Evolutionary conservation across 2,797 vertebrate genomes (phyloP).

Genomic region (Falco peregrinus): DNA sequence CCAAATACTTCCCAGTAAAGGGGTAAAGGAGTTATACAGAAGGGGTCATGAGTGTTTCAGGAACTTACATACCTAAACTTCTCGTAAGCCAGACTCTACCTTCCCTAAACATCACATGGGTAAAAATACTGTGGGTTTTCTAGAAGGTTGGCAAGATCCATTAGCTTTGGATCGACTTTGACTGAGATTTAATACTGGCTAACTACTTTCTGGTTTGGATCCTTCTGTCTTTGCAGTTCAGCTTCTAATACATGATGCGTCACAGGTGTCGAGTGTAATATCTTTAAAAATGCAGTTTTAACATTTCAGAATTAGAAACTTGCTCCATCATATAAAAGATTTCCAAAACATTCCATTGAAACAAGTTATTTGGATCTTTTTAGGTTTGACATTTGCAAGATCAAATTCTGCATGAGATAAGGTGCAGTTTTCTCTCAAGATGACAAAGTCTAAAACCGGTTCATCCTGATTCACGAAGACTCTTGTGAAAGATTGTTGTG

Average conservation of each 20-base stretch:
- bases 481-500: neutral
- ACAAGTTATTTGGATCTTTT: neutral
- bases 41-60: neutral
- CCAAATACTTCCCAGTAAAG: neutral
- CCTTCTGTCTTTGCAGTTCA: neutral
- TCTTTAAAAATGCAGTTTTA: neutral
- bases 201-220: neutral
- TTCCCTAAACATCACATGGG: neutral
- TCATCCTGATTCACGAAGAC: neutral
- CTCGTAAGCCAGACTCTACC: neutral
- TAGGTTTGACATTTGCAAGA: neutral
- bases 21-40: neutral
- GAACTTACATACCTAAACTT: neutral
- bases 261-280: neutral
- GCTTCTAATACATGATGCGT: neutral
- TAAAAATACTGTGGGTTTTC: neutral
- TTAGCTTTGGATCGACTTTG: neutral
- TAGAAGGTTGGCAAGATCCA: neutral
- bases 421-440: neutral
- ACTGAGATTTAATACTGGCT: neutral
- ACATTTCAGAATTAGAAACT: neutral
- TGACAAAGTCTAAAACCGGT: neutral
- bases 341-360: neutral
- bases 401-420: neutral
- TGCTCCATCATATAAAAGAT: neutral